These are phyloP conservation scores for Typhlichthys eigenmanni DNA, from an alignment of 2,797 vertebrate genomes.

Conservation along the genomic window DNA sequence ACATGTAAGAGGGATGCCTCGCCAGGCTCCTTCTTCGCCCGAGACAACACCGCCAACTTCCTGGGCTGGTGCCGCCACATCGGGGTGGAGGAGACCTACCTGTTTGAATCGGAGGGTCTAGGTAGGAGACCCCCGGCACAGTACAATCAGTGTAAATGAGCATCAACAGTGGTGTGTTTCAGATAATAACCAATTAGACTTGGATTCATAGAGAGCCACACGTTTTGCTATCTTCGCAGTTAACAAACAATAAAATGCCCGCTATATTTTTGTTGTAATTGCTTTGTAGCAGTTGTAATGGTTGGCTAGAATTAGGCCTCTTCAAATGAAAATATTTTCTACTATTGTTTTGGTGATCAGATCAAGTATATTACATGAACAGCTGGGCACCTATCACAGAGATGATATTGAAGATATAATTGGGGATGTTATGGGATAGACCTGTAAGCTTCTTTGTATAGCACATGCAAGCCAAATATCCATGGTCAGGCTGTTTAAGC, in stretches of 20 bases:
- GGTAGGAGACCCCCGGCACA: slow-evolving; percentile 72
- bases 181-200: too few species aligned
- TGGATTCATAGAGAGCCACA: too few species aligned
- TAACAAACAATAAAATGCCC: too few species aligned
- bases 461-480: slow-evolving; percentile 8
- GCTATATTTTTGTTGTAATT: too few species aligned
- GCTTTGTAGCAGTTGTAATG: too few species aligned
- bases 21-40: slow-evolving; percentile 94
- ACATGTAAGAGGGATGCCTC: slow-evolving; percentile 89
- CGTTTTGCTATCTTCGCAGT: too few species aligned
- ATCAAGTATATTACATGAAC: too few species aligned
- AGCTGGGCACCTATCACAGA: not conserved
- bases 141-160: not conserved
- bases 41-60: slow-evolving; percentile 98
- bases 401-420: slow-evolving; percentile 1
- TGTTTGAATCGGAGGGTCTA: slow-evolving; percentile 97
- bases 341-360: too few species aligned
- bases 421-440: slow-evolving; percentile 16
- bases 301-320: too few species aligned
- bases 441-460: slow-evolving; percentile 29
- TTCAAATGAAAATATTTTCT: too few species aligned
- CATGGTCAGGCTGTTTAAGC: slow-evolving; percentile 39
- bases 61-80: slow-evolving; percentile 91
- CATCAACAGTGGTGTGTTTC: too few species aligned
- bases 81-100: slow-evolving; percentile 91